Percentiles rank a stretch among this genome's conserved stretches.
phyloP scores from a whole-genome alignment of 2,888 invertebrate genomes.

The Oegoconia quadripuncta region DNA sequence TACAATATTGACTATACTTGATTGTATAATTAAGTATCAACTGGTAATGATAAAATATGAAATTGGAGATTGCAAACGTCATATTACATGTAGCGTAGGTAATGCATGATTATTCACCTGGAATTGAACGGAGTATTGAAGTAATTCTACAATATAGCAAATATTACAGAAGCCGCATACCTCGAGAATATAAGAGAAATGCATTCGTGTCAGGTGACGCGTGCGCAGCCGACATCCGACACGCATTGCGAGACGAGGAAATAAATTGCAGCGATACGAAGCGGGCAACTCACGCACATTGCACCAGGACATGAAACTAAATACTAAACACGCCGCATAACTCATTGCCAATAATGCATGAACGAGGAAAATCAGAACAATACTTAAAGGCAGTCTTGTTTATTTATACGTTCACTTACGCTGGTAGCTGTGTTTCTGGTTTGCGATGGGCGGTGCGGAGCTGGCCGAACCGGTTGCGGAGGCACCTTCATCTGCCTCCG shows the following conservation, averaged over 20 bases:
- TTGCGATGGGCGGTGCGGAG: slow-evolving; percentile 59
- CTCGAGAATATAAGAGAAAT: slow-evolving; percentile 38
- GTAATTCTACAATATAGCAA: no score
- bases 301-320: slow-evolving; percentile 45
- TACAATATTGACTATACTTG: no score
- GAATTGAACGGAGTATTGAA: background rate
- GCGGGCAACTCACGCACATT: slow-evolving; percentile 41
- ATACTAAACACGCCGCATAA: slow-evolving; percentile 14
- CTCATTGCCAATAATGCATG: slow-evolving; percentile 7
- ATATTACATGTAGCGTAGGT: background rate
- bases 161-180: slow-evolving; percentile 29
- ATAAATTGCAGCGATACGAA: slow-evolving; percentile 44
- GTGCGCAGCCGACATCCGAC: slow-evolving; percentile 55
- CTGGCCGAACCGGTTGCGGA: slow-evolving; percentile 65
- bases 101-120: background rate
- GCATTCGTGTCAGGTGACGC: slow-evolving; percentile 51
- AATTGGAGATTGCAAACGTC: background rate
- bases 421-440: slow-evolving; percentile 53
- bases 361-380: slow-evolving; percentile 5
- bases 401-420: slow-evolving; percentile 46
- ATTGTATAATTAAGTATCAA: background rate
- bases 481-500: slow-evolving; percentile 69
- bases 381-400: background rate
- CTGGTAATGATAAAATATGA: background rate
- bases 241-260: slow-evolving; percentile 66